A percentile compares a stretch with the other conserved stretches of the same genome.
These are phyloP conservation scores for Garrulus glandarius DNA, from an alignment of 2,797 vertebrate genomes.

Conservation along the genomic window DNA sequence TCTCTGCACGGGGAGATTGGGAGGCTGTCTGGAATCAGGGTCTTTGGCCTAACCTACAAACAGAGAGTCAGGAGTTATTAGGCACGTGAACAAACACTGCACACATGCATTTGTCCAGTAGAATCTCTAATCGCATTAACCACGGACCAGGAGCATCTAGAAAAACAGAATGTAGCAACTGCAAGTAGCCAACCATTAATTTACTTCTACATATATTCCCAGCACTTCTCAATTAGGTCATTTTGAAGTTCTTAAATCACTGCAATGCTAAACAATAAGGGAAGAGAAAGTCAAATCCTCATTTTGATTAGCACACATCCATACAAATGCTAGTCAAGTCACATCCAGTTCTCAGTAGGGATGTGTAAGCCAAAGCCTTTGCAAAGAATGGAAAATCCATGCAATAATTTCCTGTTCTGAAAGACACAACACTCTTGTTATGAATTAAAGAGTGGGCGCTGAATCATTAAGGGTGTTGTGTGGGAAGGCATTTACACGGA, in stretches of 20 bases:
- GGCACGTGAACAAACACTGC: not conserved
- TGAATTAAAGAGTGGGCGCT: not conserved
- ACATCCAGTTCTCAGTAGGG: not conserved
- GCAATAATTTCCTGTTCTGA: not conserved
- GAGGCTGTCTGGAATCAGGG: constrained; percentile 96
- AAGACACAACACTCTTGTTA: not conserved
- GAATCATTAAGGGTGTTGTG: not conserved
- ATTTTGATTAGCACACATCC: not conserved
- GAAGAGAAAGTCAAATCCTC: not conserved
- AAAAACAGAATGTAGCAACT: not conserved
- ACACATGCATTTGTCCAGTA: accelerated
- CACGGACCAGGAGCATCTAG: not conserved
- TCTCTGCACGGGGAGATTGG: constrained; percentile 87
- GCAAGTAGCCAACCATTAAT: not conserved
- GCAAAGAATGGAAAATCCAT: not conserved
- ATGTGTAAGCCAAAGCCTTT: not conserved
- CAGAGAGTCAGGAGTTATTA: not conserved
- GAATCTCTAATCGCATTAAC: not conserved
- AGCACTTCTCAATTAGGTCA: not conserved
- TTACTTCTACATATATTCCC: not conserved
- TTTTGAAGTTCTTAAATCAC: not conserved
- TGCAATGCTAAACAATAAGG: not conserved
- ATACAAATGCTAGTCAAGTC: not conserved
- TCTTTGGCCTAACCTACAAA: constrained; percentile 96
- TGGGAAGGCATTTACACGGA: not conserved